These are phyloP conservation scores for Montipora capitata DNA, from an alignment of 92 coral and sea anemone species.

Conservation along the genomic window DNA sequence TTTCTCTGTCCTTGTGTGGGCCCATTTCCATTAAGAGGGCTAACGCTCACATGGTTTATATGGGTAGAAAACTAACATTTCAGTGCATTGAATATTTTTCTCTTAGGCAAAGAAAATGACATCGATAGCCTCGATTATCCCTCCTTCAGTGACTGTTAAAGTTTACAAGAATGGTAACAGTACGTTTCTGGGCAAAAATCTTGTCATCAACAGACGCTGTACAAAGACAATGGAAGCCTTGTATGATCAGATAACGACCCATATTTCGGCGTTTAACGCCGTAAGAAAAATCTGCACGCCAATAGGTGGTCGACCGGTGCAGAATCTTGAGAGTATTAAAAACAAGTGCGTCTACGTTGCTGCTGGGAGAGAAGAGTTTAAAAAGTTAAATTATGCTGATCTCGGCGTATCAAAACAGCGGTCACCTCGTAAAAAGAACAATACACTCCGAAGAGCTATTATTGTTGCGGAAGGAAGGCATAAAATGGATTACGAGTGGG, in stretches of 20 bases:
- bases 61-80: no score
- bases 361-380: slow-evolving; percentile 62
- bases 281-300: slow-evolving; percentile 73
- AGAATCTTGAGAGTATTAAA: slow-evolving; percentile 44
- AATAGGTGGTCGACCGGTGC: slow-evolving; percentile 49
- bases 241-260: slow-evolving; percentile 54
- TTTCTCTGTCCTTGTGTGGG: no score
- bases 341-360: slow-evolving; percentile 63
- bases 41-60: no score
- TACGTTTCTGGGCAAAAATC: slow-evolving; percentile 62
- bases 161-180: slow-evolving; percentile 76
- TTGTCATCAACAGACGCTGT: slow-evolving; percentile 59
- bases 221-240: slow-evolving; percentile 66
- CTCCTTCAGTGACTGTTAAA: slow-evolving; percentile 53
- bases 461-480: slow-evolving; percentile 65
- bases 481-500: slow-evolving; percentile 75
- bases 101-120: slow-evolving; percentile 45
- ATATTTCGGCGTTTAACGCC: slow-evolving; percentile 57
- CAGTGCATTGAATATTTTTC: background rate
- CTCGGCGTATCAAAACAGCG: slow-evolving; percentile 32
- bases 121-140: slow-evolving; percentile 32
- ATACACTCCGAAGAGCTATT: slow-evolving; percentile 22
- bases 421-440: slow-evolving; percentile 56
- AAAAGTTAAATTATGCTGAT: slow-evolving; percentile 68
- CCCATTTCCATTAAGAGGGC: no score